phyloP scores from a whole-genome alignment of 1,140 invertebrate genomes.

The Trichonephila clavipes region DNA sequence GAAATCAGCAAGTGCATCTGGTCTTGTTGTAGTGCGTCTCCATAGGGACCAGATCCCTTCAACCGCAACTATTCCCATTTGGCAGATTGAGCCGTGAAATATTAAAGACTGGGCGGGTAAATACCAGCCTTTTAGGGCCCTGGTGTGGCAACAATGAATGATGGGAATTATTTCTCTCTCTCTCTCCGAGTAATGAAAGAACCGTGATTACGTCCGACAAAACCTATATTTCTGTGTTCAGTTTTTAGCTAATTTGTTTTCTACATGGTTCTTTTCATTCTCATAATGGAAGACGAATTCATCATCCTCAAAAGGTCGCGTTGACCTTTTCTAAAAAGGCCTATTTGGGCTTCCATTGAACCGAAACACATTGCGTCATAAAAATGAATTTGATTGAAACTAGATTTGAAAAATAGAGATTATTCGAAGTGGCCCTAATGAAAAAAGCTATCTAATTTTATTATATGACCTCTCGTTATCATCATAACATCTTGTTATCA shows the following conservation, averaged over 20 bases:
- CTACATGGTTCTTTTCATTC: slow-evolving; percentile 23
- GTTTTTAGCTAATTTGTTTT: slow-evolving; percentile 57
- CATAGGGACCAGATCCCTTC: slow-evolving; percentile 18
- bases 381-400: neutral
- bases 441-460: no score
- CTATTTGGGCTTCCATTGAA: neutral
- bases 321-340: slow-evolving; percentile 11
- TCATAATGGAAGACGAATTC: neutral
- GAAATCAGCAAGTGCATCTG: neutral
- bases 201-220: neutral
- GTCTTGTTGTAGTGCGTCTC: slow-evolving; percentile 23
- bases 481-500: no score
- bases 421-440: no score
- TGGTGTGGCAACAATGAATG: neutral
- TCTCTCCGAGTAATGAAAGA: slow-evolving; percentile 19
- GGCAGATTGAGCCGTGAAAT: slow-evolving; percentile 66
- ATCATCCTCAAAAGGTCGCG: slow-evolving; percentile 39
- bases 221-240: slow-evolving; percentile 29
- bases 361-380: neutral
- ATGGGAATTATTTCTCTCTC: neutral
- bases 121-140: neutral
- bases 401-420: neutral
- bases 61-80: slow-evolving; percentile 42
- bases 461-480: no score
- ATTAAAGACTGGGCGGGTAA: slow-evolving; percentile 57